Percentiles rank a stretch among this genome's conserved stretches.
Evolutionary conservation across 2,888 invertebrate species (phyloP).

Genomic region (Autographa pulchrina): DNA sequence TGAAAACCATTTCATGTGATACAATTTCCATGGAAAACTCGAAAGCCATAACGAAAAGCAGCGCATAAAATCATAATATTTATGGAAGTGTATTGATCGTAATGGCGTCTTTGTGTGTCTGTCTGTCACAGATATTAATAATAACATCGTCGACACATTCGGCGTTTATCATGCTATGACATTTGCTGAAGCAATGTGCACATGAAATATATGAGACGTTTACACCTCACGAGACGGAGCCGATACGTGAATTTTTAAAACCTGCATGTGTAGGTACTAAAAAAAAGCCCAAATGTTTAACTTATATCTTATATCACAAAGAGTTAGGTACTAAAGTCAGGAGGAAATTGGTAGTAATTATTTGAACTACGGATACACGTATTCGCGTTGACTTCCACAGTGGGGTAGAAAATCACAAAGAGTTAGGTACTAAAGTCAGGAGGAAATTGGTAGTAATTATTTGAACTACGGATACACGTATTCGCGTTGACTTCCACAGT

Average conservation of each 20-base stretch:
- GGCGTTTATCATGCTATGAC: conserved; percentile 58
- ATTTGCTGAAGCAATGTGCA: conserved; percentile 53
- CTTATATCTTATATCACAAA: too few species aligned
- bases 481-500: too few species aligned
- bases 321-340: too few species aligned
- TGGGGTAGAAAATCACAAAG: too few species aligned
- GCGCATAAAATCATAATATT: conserved; percentile 49
- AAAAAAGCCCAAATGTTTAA: too few species aligned
- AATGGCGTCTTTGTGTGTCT: conserved; percentile 47
- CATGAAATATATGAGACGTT: conserved; percentile 41
- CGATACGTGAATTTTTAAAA: conserved; percentile 11
- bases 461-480: too few species aligned
- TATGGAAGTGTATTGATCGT: conserved; percentile 43
- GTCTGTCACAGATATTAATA: conserved; percentile 61
- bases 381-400: too few species aligned
- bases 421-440: too few species aligned
- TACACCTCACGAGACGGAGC: conserved; percentile 40
- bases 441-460: too few species aligned
- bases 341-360: too few species aligned
- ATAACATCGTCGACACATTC: conserved; percentile 58
- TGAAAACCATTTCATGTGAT: neutral
- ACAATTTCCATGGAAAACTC: conserved; percentile 14
- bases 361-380: too few species aligned
- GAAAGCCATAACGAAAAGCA: conserved; percentile 14
- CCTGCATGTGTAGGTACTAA: too few species aligned